Evolutionary conservation across 1,140 invertebrate species (phyloP).

Genomic region (Melanaphis sacchari): DNA sequence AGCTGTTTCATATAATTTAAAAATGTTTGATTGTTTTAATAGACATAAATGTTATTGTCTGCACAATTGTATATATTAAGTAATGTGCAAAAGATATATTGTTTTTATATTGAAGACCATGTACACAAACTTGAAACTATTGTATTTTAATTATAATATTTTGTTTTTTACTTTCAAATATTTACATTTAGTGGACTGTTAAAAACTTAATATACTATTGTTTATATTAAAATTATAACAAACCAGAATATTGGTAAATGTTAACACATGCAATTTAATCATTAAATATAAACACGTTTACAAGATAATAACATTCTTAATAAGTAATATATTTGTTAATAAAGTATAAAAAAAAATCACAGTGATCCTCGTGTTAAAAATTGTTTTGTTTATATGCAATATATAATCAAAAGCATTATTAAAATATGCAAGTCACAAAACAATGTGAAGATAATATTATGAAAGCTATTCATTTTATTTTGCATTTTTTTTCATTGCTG

Average conservation of each 20-base stretch:
- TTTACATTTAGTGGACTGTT: not conserved
- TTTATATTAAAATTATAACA: not conserved
- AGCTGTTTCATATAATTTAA: not conserved
- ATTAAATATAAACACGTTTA: constrained; percentile 15
- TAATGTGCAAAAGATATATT: not conserved
- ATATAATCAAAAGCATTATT: not conserved
- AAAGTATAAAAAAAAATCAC: not conserved
- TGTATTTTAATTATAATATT: constrained; percentile 17
- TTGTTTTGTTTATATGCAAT: not conserved
- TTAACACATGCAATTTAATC: constrained; percentile 5
- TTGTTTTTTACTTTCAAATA: not conserved
- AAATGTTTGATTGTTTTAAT: constrained; percentile 27
- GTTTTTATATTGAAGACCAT: not conserved
- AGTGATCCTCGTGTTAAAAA: not conserved
- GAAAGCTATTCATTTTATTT: not conserved
- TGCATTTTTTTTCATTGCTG: not conserved
- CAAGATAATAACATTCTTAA: not conserved
- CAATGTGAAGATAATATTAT: not conserved
- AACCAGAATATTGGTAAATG: not conserved
- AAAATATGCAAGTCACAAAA: not conserved
- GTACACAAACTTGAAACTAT: not conserved
- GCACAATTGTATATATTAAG: not conserved
- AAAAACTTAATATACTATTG: not conserved
- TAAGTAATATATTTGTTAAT: not conserved
- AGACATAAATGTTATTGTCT: not conserved